These are phyloP conservation scores for Ciconia stormi DNA, from an alignment of 2,113 vertebrate species.

Conservation along the genomic window DNA sequence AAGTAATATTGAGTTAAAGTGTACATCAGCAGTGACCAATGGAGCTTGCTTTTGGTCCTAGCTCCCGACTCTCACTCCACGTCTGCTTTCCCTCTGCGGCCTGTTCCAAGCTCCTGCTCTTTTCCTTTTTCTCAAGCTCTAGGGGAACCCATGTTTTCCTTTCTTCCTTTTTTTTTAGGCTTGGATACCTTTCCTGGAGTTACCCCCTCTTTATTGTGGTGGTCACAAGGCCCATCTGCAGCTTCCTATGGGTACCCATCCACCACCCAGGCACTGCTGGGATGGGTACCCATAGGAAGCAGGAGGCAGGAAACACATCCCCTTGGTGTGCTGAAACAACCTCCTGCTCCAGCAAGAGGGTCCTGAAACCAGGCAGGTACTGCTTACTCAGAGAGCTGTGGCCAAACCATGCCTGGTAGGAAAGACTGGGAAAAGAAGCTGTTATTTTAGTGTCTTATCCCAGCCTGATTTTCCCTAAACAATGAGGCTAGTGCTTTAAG, in stretches of 20 bases:
- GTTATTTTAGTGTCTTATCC: neutral
- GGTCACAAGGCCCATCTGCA: neutral
- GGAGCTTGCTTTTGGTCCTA: neutral
- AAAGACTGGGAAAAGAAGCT: neutral
- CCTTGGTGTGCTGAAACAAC: fast-evolving
- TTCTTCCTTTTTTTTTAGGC: neutral
- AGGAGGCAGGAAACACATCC: neutral
- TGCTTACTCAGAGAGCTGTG: neutral
- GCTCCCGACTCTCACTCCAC: neutral
- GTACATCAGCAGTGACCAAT: neutral
- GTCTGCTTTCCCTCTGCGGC: neutral
- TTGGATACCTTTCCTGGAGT: neutral
- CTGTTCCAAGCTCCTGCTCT: neutral
- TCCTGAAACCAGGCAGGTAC: neutral
- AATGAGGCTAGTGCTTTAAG: neutral
- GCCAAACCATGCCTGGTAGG: neutral
- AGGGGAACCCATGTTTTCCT: neutral
- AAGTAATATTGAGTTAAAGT: neutral
- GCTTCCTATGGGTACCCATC: no score
- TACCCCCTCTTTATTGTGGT: neutral
- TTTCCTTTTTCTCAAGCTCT: neutral
- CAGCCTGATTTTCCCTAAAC: neutral
- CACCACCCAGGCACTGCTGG: neutral
- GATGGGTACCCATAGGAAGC: no score
- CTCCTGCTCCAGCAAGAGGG: neutral